These are phyloP conservation scores for Pseudomyrmex concolor DNA, from an alignment of 1,140 invertebrate genomes.

Conservation along the genomic window DNA sequence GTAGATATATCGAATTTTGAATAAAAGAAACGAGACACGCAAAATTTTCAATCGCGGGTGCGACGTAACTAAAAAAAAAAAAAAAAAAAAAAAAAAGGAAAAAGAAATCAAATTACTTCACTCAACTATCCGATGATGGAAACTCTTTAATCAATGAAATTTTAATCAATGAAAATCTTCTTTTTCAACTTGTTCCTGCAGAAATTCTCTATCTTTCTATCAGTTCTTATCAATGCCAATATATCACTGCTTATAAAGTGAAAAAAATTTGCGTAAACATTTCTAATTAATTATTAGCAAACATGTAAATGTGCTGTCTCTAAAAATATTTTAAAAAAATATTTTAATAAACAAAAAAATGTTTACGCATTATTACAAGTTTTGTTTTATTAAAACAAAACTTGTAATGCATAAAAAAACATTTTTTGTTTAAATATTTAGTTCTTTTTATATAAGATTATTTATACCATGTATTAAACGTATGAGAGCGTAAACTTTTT, in stretches of 20 bases:
- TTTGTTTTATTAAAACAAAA: too few relatives aligned
- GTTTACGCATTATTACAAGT: too few relatives aligned
- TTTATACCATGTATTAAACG: neutral
- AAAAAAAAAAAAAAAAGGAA: neutral
- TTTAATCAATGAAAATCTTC: slow-evolving; percentile 19
- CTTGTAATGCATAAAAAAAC: too few relatives aligned
- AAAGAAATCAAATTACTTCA: slow-evolving; percentile 47
- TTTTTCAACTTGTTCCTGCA: neutral
- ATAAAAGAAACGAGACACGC: slow-evolving; percentile 21
- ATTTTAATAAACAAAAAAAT: too few relatives aligned
- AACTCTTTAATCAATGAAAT: slow-evolving; percentile 28
- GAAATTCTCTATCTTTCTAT: neutral
- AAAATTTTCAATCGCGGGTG: slow-evolving; percentile 26
- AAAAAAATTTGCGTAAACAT: too few relatives aligned
- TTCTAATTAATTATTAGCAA: too few relatives aligned
- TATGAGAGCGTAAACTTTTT: neutral
- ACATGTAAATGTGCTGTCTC: too few relatives aligned
- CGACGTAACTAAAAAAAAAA: slow-evolving; percentile 13
- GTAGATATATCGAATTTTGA: neutral
- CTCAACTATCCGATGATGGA: slow-evolving; percentile 33
- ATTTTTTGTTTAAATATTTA: too few relatives aligned
- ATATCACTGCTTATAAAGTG: neutral
- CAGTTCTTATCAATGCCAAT: slow-evolving; percentile 33
- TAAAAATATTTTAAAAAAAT: too few relatives aligned
- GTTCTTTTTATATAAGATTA: too few relatives aligned